These are phyloP conservation scores for Otolemur crassicaudatus DNA, from an alignment of 2,797 vertebrate genomes.

Conservation along the genomic window DNA sequence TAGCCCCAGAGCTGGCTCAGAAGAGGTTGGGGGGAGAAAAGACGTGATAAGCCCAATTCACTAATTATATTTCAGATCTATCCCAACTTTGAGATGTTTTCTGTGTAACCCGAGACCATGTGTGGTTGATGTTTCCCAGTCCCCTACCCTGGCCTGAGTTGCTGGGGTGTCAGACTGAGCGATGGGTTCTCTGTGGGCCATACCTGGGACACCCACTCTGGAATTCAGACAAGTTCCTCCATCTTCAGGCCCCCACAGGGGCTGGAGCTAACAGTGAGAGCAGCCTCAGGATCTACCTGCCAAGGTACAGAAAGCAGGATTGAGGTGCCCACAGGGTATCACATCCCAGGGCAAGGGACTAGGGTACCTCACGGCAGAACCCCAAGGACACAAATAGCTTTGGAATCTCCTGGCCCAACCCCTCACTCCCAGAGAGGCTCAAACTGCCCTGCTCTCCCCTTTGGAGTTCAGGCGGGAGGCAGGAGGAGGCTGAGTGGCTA, in stretches of 20 bases:
- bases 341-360: neutral
- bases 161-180: neutral
- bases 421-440: neutral
- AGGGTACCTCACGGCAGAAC: neutral
- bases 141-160: constrained; percentile 37
- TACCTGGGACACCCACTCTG: fast-evolving
- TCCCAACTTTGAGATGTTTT: neutral
- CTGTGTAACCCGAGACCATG: neutral
- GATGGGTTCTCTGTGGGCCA: fast-evolving
- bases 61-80: constrained; percentile 66
- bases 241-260: neutral
- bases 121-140: neutral
- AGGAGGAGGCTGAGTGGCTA: neutral
- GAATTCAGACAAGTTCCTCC: neutral
- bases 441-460: fast-evolving
- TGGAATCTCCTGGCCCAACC: neutral
- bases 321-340: neutral
- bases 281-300: neutral
- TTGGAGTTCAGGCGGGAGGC: neutral
- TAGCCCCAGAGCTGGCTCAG: neutral
- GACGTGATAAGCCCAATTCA: neutral
- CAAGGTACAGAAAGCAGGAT: neutral
- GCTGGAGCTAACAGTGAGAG: neutral
- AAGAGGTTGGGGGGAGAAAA: constrained; percentile 13
- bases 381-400: neutral